These are phyloP conservation scores for Sepioteuthis lessoniana DNA, from an alignment of 2,888 invertebrate genomes.

Conservation along the genomic window DNA sequence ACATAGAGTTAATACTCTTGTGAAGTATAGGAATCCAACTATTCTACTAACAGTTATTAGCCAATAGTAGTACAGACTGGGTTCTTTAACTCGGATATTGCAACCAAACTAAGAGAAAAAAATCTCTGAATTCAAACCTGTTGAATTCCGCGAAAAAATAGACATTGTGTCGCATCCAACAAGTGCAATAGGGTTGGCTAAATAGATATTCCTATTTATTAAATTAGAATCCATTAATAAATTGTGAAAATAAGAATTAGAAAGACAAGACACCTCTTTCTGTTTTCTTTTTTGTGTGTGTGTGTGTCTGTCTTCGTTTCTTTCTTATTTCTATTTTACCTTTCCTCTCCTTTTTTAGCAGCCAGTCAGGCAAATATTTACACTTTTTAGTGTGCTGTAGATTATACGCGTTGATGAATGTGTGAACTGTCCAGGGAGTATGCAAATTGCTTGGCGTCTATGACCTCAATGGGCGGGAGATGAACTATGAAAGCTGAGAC, in stretches of 20 bases:
- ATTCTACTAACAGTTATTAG: too few relatives aligned
- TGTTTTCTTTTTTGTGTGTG: not conserved
- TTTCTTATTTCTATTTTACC: not conserved
- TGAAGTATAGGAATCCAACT: too few relatives aligned
- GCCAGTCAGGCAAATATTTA: not conserved
- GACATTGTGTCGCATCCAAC: too few relatives aligned
- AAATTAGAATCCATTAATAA: not conserved
- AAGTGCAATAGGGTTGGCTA: too few relatives aligned
- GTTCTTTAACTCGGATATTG: too few relatives aligned
- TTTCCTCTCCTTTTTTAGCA: not conserved
- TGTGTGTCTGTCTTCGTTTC: not conserved
- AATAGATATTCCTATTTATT: too few relatives aligned
- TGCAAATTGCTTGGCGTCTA: not conserved
- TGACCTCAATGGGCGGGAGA: not conserved
- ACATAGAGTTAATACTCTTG: too few relatives aligned
- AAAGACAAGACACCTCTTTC: not conserved
- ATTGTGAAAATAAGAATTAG: not conserved
- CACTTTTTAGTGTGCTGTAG: not conserved
- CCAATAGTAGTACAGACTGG: too few relatives aligned
- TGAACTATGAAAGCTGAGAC: not conserved
- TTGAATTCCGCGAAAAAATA: too few relatives aligned
- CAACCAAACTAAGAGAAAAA: too few relatives aligned
- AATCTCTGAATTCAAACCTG: too few relatives aligned
- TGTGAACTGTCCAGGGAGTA: not conserved
- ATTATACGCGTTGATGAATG: not conserved